These are phyloP conservation scores for Papilio polyxenes DNA, from an alignment of 1,140 invertebrate species.

Conservation along the genomic window DNA sequence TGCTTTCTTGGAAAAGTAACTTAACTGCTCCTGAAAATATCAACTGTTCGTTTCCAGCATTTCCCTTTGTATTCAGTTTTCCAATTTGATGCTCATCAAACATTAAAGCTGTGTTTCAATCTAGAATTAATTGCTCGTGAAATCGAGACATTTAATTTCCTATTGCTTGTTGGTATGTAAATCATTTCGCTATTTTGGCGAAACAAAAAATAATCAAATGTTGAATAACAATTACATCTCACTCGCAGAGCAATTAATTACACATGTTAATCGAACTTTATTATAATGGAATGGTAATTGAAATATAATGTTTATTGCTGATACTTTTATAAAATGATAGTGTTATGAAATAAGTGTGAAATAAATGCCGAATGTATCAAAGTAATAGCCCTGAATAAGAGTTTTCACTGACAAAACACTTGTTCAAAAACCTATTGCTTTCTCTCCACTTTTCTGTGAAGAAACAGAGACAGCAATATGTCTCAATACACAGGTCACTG, in stretches of 20 bases:
- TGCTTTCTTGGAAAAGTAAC: not conserved
- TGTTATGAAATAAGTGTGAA: too few species aligned
- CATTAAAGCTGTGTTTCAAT: constrained; percentile 7
- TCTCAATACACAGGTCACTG: too few species aligned
- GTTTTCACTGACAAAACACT: not conserved
- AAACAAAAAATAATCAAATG: too few species aligned
- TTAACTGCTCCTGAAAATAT: not conserved
- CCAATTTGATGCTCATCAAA: constrained; percentile 9
- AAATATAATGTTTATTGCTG: too few species aligned
- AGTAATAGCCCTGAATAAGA: not conserved
- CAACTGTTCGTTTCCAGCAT: not conserved
- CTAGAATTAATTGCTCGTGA: not conserved
- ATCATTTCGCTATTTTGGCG: not conserved
- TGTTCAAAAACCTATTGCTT: too few species aligned
- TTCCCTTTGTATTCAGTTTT: not conserved
- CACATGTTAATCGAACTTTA: too few species aligned
- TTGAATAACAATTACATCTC: too few species aligned
- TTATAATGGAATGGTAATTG: too few species aligned
- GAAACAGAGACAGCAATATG: not conserved
- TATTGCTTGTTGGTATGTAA: not conserved
- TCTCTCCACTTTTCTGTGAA: too few species aligned
- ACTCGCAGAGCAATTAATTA: too few species aligned
- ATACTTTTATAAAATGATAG: too few species aligned
- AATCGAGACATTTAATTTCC: not conserved
- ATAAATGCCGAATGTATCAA: too few species aligned